Evolutionary conservation across 2,797 vertebrate genomes (phyloP), one percentile per base, ranked within the genome.

Genomic region (Parauchenoglanis punctatus): DNA sequence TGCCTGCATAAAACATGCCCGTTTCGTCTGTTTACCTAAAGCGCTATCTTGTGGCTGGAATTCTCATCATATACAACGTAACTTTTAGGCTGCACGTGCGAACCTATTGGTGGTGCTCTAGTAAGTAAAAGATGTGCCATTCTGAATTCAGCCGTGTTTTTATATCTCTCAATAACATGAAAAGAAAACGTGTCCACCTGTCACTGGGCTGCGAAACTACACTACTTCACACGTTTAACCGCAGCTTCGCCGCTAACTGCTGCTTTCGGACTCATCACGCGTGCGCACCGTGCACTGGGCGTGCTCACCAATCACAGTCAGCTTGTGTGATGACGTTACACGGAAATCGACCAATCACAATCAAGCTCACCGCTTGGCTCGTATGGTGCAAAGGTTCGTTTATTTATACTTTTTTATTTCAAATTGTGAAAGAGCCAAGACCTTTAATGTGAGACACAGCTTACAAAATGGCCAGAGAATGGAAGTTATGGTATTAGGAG

Each of bases 1-100:
- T 4, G 28, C 35, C 12, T 67, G 0, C 0, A 12, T 28, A 2
- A 67, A 5, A 12, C 40, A 6, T 67, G 8, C 85, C 54, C 86
- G 89, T 68, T 81, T 67, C 91, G 85, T 85, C 77, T 92, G 91
- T 91, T 87, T 89, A 90, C 90, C 81, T 44, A 65, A 86, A 61
- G 86, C 88, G 86, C 86, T 82, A 89, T 77, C 89, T 86, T 35
- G 84, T 89, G 90, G 78, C 68, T 91, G 87, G 89, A 90, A 91
- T 90, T 85, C 84, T 20, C 11, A 73, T 40, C 40, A 44, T 63
- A 28, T 8, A 23, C 12, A 31, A 31, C 35, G 20, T 63, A 46
- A 46, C 77, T 40, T 40, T 81, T 7, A 59, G 10, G 20, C 7
- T 56, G n/a, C 31, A 31, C 17, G 18, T 58, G 54, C 18, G 54